phyloP scores from a whole-genome alignment of 2,797 vertebrate species.

The Cyclura pinguis region DNA sequence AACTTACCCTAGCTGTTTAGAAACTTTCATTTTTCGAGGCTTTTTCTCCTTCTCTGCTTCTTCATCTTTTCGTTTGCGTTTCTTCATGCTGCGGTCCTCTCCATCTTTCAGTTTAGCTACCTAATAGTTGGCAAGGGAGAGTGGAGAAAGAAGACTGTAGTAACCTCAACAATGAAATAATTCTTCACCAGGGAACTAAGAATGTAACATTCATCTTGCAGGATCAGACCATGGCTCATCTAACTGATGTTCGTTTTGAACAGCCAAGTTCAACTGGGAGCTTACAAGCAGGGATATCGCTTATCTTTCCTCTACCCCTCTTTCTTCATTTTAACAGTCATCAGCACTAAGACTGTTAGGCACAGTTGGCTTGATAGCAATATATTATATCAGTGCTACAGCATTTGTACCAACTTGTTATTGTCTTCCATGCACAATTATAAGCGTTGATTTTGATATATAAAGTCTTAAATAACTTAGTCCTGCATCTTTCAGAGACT shows the following conservation, averaged over 20 bases:
- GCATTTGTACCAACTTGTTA: neutral
- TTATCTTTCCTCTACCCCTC: neutral
- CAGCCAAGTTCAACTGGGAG: neutral
- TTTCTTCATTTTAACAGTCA: neutral
- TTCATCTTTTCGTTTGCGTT: slow-evolving; percentile 92
- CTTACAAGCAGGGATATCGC: neutral
- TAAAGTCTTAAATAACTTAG: neutral
- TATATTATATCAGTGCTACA: neutral
- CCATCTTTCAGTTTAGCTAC: slow-evolving; percentile 89
- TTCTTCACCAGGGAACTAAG: neutral
- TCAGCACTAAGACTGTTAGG: neutral
- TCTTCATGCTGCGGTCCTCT: slow-evolving; percentile 91
- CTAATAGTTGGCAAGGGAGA: slow-evolving; percentile 51
- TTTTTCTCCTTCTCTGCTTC: slow-evolving; percentile 91
- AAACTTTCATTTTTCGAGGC: slow-evolving; percentile 90
- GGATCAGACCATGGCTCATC: neutral
- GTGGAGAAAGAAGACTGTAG: neutral
- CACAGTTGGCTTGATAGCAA: too few relatives aligned
- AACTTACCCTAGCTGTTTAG: slow-evolving; percentile 89
- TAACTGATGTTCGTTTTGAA: neutral
- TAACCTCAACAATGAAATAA: neutral
- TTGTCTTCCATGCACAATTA: neutral
- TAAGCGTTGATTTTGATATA: neutral
- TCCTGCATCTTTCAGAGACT: neutral
- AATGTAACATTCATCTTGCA: neutral